Percentiles rank a stretch among this genome's conserved stretches.
Evolutionary conservation across 2,797 vertebrate genomes (phyloP).

Genomic region (Megalops cyprinoides): DNA sequence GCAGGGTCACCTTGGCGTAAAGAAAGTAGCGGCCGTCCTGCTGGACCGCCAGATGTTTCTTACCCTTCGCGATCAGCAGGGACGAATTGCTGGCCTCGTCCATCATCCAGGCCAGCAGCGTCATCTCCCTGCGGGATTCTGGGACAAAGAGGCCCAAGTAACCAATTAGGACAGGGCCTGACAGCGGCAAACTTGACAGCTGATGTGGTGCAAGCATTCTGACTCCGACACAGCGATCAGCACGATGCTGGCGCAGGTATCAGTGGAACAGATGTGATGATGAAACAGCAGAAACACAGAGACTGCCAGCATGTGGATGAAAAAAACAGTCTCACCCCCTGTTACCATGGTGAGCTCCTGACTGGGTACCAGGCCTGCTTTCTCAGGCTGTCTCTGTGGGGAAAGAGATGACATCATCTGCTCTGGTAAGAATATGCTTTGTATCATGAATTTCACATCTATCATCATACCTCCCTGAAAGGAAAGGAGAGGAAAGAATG

Average conservation of each 20-base stretch:
- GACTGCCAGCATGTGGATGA: too few species aligned
- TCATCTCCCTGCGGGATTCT: neutral
- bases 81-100: rapidly evolving
- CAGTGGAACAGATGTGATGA: too few species aligned
- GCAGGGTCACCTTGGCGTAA: conserved; percentile 59
- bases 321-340: neutral
- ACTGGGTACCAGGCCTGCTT: neutral
- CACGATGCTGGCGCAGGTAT: too few species aligned
- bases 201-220: too few species aligned
- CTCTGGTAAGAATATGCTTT: neutral
- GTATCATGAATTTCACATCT: too few species aligned
- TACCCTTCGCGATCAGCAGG: rapidly evolving
- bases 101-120: conserved; percentile 18
- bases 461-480: too few species aligned
- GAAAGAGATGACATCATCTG: neutral
- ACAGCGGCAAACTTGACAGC: too few species aligned
- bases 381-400: neutral
- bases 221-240: too few species aligned
- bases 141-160: neutral
- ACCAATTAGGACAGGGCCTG: too few species aligned
- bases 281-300: too few species aligned
- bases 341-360: neutral
- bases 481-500: neutral
- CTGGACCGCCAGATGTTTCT: rapidly evolving
- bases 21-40: conserved; percentile 63